These are phyloP conservation scores for Synanthedon tipuliformis DNA, from an alignment of 2,888 invertebrate genomes.

Conservation along the genomic window DNA sequence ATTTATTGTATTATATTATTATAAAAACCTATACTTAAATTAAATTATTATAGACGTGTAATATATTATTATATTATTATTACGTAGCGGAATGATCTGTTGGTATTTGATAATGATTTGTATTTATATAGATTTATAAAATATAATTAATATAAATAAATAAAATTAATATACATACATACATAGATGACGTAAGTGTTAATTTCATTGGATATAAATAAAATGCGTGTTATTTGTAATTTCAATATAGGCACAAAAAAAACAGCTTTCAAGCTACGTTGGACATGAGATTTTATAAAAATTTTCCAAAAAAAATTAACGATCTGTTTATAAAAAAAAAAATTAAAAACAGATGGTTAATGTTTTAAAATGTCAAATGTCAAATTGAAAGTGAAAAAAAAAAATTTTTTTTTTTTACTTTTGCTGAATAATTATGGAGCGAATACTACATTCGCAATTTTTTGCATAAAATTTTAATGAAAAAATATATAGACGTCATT, in stretches of 20 bases:
- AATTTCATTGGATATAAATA: slow-evolving; percentile 27
- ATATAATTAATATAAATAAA: slow-evolving; percentile 7
- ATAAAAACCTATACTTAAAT: neutral
- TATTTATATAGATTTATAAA: slow-evolving; percentile 23
- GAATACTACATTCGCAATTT: no score
- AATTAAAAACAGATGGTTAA: no score
- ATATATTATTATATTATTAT: slow-evolving; percentile 21
- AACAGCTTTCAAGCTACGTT: neutral
- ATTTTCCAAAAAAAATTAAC: no score
- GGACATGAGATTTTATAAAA: no score
- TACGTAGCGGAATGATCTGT: slow-evolving; percentile 48
- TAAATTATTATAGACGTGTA: slow-evolving; percentile 14
- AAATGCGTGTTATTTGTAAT: slow-evolving; percentile 35
- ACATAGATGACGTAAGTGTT: slow-evolving; percentile 37
- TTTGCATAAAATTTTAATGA: no score
- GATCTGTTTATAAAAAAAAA: no score
- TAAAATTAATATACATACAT: no score
- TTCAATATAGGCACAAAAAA: slow-evolving; percentile 18
- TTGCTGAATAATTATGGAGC: no score
- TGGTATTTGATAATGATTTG: slow-evolving; percentile 27
- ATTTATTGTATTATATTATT: neutral
- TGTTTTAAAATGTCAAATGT: no score
- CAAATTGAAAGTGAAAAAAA: no score
- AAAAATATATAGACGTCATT: no score
- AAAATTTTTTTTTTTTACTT: no score